phyloP scores from a whole-genome alignment of 1,140 invertebrate species.

The Macrosteles quadrilineatus region DNA sequence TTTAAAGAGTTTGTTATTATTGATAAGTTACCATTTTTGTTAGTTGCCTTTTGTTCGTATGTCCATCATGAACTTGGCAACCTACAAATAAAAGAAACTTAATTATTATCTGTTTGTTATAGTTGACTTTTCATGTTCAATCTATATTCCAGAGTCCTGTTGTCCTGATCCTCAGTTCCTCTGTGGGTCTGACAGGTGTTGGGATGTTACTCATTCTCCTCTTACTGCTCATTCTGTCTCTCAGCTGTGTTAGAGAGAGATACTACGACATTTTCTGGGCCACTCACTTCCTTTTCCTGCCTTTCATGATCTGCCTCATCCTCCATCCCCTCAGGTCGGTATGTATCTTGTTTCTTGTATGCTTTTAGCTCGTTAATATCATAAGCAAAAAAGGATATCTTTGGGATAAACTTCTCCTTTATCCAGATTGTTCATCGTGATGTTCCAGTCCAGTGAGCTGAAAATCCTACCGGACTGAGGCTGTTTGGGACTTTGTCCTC shows the following conservation, averaged over 20 bases:
- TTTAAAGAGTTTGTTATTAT: too few species aligned
- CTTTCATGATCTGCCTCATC: slow-evolving; percentile 3
- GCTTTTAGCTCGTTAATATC: neutral
- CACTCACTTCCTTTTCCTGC: slow-evolving; percentile 1
- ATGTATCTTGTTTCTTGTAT: neutral
- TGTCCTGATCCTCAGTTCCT: neutral
- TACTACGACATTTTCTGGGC: neutral
- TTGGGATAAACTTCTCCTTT: too few species aligned
- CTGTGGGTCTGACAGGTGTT: neutral
- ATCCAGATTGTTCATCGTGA: too few species aligned
- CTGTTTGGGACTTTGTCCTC: too few species aligned
- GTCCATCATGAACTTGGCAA: too few species aligned
- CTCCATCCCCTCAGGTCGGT: slow-evolving; percentile 6
- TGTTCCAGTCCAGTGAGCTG: too few species aligned
- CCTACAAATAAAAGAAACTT: too few species aligned
- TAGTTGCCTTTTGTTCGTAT: too few species aligned
- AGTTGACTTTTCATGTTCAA: too few species aligned
- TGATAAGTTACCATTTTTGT: too few species aligned
- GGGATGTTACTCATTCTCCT: neutral
- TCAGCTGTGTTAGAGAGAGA: neutral
- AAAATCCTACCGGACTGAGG: too few species aligned
- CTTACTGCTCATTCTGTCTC: neutral
- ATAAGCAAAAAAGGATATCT: neutral
- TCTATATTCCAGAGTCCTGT: neutral
- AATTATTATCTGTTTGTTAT: too few species aligned